Percentiles rank a stretch among this genome's conserved stretches.
phyloP scores from a whole-genome alignment of 2,888 invertebrate species.

The Merodon equestris region DNA sequence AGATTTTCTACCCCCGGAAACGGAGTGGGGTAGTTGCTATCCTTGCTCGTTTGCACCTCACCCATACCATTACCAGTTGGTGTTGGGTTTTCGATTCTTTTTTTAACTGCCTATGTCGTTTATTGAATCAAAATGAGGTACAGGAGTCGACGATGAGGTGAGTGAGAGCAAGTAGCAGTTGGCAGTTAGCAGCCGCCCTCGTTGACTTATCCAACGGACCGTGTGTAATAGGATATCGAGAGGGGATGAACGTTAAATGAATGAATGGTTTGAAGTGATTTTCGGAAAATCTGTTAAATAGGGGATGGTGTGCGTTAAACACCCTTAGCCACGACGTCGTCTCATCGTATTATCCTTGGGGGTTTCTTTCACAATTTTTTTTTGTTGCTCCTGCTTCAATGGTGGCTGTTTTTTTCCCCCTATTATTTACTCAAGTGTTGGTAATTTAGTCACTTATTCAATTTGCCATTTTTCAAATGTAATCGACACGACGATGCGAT shows the following conservation, averaged over 20 bases:
- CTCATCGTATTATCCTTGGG: constrained; percentile 40
- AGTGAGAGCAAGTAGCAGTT: too few relatives aligned
- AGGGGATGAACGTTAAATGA: constrained; percentile 21
- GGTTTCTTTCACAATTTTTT: constrained; percentile 45
- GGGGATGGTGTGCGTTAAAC: constrained; percentile 48
- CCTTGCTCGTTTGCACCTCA: constrained; percentile 22
- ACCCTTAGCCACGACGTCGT: constrained; percentile 38
- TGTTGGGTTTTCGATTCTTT: constrained; percentile 14
- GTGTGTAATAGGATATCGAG: constrained; percentile 63
- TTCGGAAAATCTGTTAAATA: constrained; percentile 63
- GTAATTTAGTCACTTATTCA: constrained; percentile 74
- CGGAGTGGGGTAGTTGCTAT: constrained; percentile 41
- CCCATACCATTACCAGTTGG: constrained; percentile 55
- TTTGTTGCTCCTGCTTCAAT: too few relatives aligned
- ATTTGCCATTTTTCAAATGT: constrained; percentile 79
- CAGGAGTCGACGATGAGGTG: constrained; percentile 20
- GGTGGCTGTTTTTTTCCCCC: too few relatives aligned
- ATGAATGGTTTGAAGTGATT: constrained; percentile 61
- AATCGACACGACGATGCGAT: constrained; percentile 18
- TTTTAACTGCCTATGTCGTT: constrained; percentile 43
- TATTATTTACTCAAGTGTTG: constrained; percentile 70
- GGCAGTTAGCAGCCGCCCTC: constrained; percentile 36
- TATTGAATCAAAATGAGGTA: constrained; percentile 69
- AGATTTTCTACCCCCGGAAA: constrained; percentile 57
- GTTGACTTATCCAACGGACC: constrained; percentile 66